Evolutionary conservation across 2,797 vertebrate genomes (phyloP).

Genomic region (Ibycter americanus): DNA sequence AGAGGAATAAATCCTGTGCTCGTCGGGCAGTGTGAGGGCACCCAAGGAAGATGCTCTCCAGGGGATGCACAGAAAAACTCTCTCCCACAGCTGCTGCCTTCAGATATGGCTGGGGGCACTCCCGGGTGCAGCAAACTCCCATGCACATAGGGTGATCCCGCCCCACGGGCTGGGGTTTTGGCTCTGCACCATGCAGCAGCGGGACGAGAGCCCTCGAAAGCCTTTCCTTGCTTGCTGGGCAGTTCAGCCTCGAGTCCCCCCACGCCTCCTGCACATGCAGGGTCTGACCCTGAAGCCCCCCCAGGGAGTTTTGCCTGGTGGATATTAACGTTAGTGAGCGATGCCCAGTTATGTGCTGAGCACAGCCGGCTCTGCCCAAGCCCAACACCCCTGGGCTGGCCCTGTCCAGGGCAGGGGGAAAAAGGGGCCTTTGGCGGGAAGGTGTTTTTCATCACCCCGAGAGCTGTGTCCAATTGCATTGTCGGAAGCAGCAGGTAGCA

Average conservation of each 20-base stretch:
- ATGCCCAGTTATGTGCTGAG: neutral
- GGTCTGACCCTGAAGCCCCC: neutral
- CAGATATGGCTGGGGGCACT: neutral
- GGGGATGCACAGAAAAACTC: neutral
- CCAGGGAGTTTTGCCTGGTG: neutral
- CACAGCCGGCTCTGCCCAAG: neutral
- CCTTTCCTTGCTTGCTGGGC: neutral
- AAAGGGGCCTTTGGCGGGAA: conserved; percentile 49
- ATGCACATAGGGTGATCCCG: rapidly evolving
- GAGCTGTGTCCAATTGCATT: conserved; percentile 92
- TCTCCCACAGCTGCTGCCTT: neutral
- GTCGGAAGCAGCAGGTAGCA: conserved; percentile 95
- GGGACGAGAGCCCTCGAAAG: rapidly evolving
- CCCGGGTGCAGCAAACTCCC: neutral
- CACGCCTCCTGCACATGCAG: rapidly evolving
- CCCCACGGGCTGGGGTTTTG: rapidly evolving
- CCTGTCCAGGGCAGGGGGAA: neutral
- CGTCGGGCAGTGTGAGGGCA: rapidly evolving
- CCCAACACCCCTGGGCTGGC: neutral
- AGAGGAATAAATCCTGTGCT: neutral
- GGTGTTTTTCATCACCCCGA: conserved; percentile 88
- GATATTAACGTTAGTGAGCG: neutral
- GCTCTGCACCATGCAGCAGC: neutral
- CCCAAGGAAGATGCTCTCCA: neutral
- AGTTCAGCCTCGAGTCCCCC: neutral